Evolutionary conservation across 2,888 invertebrate genomes (phyloP).

Genomic region (Epirrita christyi): DNA sequence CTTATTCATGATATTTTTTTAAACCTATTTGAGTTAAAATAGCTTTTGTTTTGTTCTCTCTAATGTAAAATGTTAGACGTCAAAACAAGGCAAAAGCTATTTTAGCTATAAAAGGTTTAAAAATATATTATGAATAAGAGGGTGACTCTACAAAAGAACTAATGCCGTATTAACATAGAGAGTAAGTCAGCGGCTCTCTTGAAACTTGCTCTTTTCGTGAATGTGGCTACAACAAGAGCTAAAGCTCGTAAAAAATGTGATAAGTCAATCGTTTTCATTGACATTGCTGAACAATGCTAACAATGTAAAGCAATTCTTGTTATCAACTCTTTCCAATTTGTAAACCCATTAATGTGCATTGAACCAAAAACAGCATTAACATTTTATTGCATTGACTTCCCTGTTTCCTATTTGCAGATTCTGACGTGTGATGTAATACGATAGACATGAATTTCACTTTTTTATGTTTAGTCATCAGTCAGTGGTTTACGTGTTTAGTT

Average conservation of each 20-base stretch:
- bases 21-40: too few species aligned
- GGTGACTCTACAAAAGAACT: too few species aligned
- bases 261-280: slow-evolving; percentile 9
- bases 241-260: slow-evolving; percentile 8
- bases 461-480: slow-evolving; percentile 59
- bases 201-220: not conserved
- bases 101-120: too few species aligned
- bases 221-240: not conserved
- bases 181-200: not conserved
- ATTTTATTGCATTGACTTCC: slow-evolving; percentile 56
- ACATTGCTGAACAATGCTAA: slow-evolving; percentile 6
- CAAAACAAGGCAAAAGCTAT: too few species aligned
- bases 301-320: slow-evolving; percentile 13
- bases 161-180: too few species aligned
- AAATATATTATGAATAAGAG: too few species aligned
- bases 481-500: slow-evolving; percentile 49
- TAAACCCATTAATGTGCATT: slow-evolving; percentile 54
- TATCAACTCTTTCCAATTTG: slow-evolving; percentile 51
- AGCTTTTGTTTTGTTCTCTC: too few species aligned
- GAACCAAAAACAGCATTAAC: slow-evolving; percentile 53
- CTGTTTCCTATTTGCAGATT: slow-evolving; percentile 47
- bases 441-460: slow-evolving; percentile 67
- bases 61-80: too few species aligned
- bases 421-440: slow-evolving; percentile 55
- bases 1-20: too few species aligned